phyloP scores from a whole-genome alignment of 2,797 vertebrate species.

The Tokudaia tokunoshimensis region DNA sequence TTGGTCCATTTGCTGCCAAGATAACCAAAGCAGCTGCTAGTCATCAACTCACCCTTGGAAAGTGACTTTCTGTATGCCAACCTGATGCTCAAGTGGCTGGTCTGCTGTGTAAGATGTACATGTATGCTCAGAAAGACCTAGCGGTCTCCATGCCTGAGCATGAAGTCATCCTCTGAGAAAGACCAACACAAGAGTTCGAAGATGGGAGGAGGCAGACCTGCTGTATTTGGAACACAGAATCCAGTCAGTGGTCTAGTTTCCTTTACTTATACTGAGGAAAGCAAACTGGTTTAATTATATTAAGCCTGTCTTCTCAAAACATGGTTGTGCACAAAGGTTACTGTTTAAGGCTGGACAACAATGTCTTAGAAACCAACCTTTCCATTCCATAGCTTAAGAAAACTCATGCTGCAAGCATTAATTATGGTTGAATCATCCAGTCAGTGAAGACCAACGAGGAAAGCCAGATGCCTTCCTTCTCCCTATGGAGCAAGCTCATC shows the following conservation, averaged over 20 bases:
- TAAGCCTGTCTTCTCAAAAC: too few species aligned
- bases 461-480: rapidly evolving
- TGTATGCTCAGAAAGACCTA: rapidly evolving
- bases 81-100: rapidly evolving
- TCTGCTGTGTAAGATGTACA: rapidly evolving
- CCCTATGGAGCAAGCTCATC: not conserved
- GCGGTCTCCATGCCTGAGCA: rapidly evolving
- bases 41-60: not conserved
- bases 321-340: rapidly evolving
- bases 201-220: rapidly evolving
- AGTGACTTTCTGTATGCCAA: too few species aligned
- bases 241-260: rapidly evolving
- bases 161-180: rapidly evolving
- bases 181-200: too few species aligned
- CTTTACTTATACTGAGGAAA: not conserved
- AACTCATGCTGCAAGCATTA: not conserved
- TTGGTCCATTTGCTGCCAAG: not conserved
- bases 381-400: too few species aligned
- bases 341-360: not conserved
- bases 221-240: rapidly evolving
- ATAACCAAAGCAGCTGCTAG: not conserved
- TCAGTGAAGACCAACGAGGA: not conserved
- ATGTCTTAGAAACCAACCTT: not conserved
- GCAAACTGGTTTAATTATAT: not conserved
- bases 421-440: not conserved